phyloP scores from a whole-genome alignment of 2,797 vertebrate species.

The Leucoraja ocellata region DNA sequence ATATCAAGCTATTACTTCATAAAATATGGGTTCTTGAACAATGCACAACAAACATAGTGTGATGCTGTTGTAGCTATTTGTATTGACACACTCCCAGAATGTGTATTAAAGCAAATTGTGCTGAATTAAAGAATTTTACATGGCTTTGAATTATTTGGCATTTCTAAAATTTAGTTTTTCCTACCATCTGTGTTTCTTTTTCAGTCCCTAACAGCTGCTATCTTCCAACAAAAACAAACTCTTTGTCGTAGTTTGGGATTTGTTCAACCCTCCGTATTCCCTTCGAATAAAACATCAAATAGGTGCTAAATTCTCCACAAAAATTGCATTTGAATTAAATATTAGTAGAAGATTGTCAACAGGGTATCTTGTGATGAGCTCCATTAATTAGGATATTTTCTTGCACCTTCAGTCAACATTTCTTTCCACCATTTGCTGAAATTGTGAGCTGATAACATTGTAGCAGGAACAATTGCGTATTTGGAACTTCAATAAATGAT shows the following conservation, averaged over 20 bases:
- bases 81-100: not conserved
- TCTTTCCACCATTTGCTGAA: not conserved
- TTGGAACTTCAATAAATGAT: not conserved
- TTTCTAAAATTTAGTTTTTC: not conserved
- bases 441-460: too few relatives aligned
- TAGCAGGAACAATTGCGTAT: not conserved
- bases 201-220: not conserved
- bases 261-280: not conserved
- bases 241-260: not conserved
- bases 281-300: not conserved
- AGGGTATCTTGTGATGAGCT: not conserved
- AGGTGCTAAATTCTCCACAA: not conserved
- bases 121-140: not conserved
- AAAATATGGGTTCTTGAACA: slow-evolving; percentile 23
- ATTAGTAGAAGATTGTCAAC: too few relatives aligned
- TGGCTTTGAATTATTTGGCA: not conserved
- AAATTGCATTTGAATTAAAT: not conserved
- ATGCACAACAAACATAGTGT: not conserved
- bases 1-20: slow-evolving; percentile 6
- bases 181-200: slow-evolving; percentile 11
- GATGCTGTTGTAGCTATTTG: not conserved
- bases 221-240: not conserved
- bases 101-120: not conserved
- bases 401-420: not conserved
- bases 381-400: not conserved